A percentile compares a stretch with the other conserved stretches of the same genome.
phyloP scores from a whole-genome alignment of 2,113 vertebrate genomes.

The Coryphaenoides rupestris region DNA sequence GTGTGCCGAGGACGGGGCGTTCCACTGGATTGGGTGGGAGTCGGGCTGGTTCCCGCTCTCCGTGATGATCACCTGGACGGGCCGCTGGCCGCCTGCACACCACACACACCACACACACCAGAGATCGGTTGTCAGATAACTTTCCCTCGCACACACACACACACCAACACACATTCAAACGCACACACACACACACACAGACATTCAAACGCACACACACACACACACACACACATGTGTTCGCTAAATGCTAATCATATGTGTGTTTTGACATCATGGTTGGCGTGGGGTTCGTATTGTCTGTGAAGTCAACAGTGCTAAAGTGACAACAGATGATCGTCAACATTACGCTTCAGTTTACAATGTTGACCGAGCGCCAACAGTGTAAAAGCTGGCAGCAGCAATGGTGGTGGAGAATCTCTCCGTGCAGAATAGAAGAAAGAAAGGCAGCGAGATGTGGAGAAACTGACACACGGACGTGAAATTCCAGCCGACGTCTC shows the following conservation, averaged over 20 bases:
- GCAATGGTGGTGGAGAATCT: too few species aligned
- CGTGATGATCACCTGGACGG: constrained; percentile 93
- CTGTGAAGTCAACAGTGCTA: not conserved
- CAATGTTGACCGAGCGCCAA: not conserved
- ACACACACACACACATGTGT: too few species aligned
- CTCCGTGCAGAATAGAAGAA: constrained; percentile 16
- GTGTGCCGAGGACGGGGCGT: constrained; percentile 81
- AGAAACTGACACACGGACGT: constrained; percentile 49
- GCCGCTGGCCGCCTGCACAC: constrained; percentile 74
- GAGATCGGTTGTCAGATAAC: too few species aligned
- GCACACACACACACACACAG: too few species aligned
- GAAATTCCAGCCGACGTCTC: constrained; percentile 64
- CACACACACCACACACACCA: not conserved
- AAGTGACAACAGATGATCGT: too few species aligned
- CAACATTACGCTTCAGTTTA: too few species aligned
- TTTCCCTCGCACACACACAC: too few species aligned
- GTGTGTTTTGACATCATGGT: not conserved
- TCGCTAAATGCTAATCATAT: not conserved
- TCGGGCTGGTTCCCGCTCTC: constrained; percentile 87
- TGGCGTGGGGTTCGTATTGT: not conserved
- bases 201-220: too few species aligned
- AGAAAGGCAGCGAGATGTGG: constrained; percentile 5
- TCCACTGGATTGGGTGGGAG: constrained; percentile 96
- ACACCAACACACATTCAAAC: too few species aligned
- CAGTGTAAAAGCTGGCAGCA: not conserved